Percentiles rank a stretch among this genome's conserved stretches.
Evolutionary conservation across 2,113 vertebrate species (phyloP).

Genomic region (Balaenoptera acutorostrata): DNA sequence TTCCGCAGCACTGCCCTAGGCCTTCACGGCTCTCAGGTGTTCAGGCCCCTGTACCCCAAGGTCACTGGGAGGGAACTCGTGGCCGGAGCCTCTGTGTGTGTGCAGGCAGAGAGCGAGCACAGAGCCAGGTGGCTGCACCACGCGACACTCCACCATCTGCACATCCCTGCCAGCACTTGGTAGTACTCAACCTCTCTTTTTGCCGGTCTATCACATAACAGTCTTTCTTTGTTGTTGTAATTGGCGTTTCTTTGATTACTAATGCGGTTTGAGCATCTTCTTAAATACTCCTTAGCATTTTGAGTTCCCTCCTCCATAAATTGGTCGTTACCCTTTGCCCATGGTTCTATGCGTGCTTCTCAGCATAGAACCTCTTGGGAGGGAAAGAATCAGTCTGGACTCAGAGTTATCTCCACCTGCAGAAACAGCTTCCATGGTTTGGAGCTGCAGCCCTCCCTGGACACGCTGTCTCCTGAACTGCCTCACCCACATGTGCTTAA

Average conservation of each 20-base stretch:
- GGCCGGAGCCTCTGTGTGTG: not conserved
- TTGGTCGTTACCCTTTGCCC: not conserved
- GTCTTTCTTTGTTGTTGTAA: not conserved
- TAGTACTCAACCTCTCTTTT: not conserved
- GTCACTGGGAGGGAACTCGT: not conserved
- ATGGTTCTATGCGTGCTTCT: not conserved
- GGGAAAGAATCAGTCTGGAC: not conserved
- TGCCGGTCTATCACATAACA: not conserved
- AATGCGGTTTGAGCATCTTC: not conserved
- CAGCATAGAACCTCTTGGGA: not conserved
- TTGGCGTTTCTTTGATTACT: not conserved
- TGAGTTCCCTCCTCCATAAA: not conserved
- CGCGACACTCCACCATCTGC: fast-evolving
- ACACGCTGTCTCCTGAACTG: not conserved
- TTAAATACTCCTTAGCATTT: not conserved
- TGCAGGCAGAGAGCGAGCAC: not conserved
- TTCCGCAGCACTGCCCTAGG: not conserved
- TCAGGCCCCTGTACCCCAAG: not conserved
- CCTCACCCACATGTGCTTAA: not conserved
- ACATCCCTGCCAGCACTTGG: not conserved
- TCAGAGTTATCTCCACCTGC: not conserved
- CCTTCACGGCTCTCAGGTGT: not conserved
- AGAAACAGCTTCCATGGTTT: not conserved
- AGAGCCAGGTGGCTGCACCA: not conserved
- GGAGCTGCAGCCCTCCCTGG: not conserved